Conservation (phyloP, 2,888 invertebrate genomes). For the Orgyia antiqua region DNA sequence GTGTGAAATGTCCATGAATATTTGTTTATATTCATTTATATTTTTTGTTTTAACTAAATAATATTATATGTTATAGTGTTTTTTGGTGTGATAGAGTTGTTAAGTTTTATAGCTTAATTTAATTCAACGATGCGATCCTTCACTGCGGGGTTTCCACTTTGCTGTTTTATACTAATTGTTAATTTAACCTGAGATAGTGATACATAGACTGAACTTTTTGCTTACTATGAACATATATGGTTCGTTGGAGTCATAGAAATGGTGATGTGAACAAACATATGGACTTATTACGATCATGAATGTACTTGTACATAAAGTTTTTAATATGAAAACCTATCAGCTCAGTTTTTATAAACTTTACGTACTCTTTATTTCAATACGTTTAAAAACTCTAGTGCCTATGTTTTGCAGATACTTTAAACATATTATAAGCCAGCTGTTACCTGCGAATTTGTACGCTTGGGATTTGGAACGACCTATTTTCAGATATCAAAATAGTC, state of each 20-base stretch:
- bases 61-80: constrained; percentile 30
- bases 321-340: neutral
- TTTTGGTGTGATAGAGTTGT: constrained; percentile 47
- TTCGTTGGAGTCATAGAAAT: constrained; percentile 20
- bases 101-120: constrained; percentile 63
- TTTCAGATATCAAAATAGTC: too few species aligned
- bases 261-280: constrained; percentile 17
- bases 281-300: constrained; percentile 25
- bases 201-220: constrained; percentile 33
- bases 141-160: constrained; percentile 5
- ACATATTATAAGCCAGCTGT: too few species aligned
- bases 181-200: constrained; percentile 23
- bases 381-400: too few species aligned
- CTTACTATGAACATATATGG: constrained; percentile 28
- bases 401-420: too few species aligned
- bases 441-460: too few species aligned
- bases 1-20: constrained; percentile 5
- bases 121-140: constrained; percentile 31
- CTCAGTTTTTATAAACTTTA: neutral
- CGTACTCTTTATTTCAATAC: too few species aligned
- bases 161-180: constrained; percentile 38
- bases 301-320: constrained; percentile 22
- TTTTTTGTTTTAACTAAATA: constrained; percentile 21
- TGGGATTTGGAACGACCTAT: too few species aligned
- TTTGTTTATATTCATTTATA: constrained; percentile 27